Evolutionary conservation across 2,113 vertebrate species (phyloP).

Genomic region (Phaetusa simplex): DNA sequence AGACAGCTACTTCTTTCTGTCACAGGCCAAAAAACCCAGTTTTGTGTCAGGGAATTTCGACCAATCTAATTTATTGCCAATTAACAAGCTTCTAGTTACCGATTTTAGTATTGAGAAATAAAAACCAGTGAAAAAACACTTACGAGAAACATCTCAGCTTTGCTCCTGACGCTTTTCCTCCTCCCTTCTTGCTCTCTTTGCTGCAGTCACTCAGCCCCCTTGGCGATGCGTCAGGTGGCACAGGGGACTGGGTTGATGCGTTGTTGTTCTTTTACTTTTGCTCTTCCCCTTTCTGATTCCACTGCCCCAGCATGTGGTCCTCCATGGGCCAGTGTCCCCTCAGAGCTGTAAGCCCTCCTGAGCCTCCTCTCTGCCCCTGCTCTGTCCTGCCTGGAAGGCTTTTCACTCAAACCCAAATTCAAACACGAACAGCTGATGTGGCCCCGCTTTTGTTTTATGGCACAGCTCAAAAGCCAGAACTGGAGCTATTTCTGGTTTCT

Average conservation of each 20-base stretch:
- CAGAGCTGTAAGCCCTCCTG: neutral
- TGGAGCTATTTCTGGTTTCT: neutral
- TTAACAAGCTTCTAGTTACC: neutral
- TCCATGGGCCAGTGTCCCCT: rapidly evolving
- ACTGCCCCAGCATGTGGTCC: neutral
- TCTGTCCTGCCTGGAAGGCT: neutral
- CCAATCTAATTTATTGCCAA: neutral
- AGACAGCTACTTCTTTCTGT: neutral
- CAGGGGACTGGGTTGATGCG: neutral
- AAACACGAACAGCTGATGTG: neutral
- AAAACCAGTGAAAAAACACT: neutral
- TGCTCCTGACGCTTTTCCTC: neutral
- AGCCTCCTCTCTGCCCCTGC: neutral
- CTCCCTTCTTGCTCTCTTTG: neutral
- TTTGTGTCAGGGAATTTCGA: neutral
- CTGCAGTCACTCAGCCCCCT: neutral
- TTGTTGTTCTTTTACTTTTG: neutral
- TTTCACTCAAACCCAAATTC: neutral
- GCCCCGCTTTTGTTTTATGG: neutral
- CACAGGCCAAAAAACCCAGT: neutral
- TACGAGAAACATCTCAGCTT: neutral
- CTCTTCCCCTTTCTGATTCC: neutral
- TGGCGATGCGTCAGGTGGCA: rapidly evolving
- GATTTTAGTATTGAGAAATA: neutral
- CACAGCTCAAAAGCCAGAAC: neutral